These are phyloP conservation scores for Triops longicaudatus DNA, from an alignment of 1,140 invertebrate species.

Conservation along the genomic window DNA sequence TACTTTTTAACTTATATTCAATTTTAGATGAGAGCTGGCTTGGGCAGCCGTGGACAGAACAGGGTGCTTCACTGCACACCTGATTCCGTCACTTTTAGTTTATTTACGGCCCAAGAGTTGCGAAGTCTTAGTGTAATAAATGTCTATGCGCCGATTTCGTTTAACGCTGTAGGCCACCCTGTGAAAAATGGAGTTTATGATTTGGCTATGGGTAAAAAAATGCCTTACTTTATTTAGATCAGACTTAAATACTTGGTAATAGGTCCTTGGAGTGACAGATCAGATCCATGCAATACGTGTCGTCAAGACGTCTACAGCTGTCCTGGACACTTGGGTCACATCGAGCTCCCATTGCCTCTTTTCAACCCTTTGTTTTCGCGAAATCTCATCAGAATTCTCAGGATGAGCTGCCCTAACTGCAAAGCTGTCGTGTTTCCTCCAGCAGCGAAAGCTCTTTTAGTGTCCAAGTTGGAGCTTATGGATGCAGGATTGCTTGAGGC, in stretches of 20 bases:
- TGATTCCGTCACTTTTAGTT: constrained; percentile 45
- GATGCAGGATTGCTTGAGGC: constrained; percentile 65
- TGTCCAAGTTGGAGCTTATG: constrained; percentile 64
- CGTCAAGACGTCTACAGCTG: constrained; percentile 58
- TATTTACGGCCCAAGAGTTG: constrained; percentile 76
- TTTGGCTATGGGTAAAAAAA: constrained; percentile 54
- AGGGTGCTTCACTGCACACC: constrained; percentile 31
- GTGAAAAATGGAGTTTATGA: constrained; percentile 79
- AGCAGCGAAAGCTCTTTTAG: constrained; percentile 54
- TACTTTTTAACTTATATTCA: background rate
- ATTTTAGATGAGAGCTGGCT: constrained; percentile 6
- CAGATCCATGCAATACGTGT: constrained; percentile 76
- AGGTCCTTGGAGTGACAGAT: constrained; percentile 48
- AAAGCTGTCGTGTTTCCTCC: constrained; percentile 58
- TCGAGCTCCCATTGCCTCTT: constrained; percentile 79
- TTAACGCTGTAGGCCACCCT: constrained; percentile 77
- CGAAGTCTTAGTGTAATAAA: constrained; percentile 74
- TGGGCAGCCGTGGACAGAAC: background rate
- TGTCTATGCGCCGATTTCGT: constrained; percentile 69
- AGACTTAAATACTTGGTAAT: constrained; percentile 30
- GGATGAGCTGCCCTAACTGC: constrained; percentile 60
- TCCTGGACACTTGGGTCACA: constrained; percentile 91
- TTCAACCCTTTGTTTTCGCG: constrained; percentile 87
- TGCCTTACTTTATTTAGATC: background rate
- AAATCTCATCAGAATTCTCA: constrained; percentile 56